phyloP scores from a whole-genome alignment of 2,113 vertebrate species.

The Sebastes fasciatus region DNA sequence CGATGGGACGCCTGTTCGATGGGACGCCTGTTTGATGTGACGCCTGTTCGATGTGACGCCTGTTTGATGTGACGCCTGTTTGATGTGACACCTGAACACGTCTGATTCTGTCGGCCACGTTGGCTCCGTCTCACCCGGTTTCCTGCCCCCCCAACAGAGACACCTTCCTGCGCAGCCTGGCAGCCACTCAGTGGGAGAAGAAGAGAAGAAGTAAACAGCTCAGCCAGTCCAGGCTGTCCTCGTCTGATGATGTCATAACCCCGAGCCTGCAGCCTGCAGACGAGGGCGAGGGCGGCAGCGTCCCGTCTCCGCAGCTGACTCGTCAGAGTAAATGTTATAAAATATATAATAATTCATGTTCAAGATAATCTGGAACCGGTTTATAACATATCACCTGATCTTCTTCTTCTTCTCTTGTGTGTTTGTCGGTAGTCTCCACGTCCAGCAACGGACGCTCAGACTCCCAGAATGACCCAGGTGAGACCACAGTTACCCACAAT shows the following conservation, averaged over 20 bases:
- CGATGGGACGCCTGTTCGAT: too few relatives aligned
- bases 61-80: too few relatives aligned
- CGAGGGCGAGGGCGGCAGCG: not conserved
- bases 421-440: not conserved
- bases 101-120: not conserved
- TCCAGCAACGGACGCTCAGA: slow-evolving; percentile 43
- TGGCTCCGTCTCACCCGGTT: not conserved
- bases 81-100: too few relatives aligned
- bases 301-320: not conserved
- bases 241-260: slow-evolving; percentile 45
- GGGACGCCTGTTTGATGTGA: too few relatives aligned
- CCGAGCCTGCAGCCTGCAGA: not conserved
- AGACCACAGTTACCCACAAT: slow-evolving; percentile 11
- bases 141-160: slow-evolving; percentile 81
- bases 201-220: slow-evolving; percentile 80
- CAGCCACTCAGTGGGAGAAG: slow-evolving; percentile 85
- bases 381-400: not conserved
- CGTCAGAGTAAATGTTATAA: not conserved
- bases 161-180: slow-evolving; percentile 91
- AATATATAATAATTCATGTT: too few relatives aligned
- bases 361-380: too few relatives aligned
- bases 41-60: too few relatives aligned
- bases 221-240: slow-evolving; percentile 53
- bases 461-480: slow-evolving; percentile 72
- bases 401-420: not conserved